These are phyloP conservation scores for Hirtodrosophila histrioides DNA, from an alignment of 2,888 invertebrate species.

Conservation along the genomic window DNA sequence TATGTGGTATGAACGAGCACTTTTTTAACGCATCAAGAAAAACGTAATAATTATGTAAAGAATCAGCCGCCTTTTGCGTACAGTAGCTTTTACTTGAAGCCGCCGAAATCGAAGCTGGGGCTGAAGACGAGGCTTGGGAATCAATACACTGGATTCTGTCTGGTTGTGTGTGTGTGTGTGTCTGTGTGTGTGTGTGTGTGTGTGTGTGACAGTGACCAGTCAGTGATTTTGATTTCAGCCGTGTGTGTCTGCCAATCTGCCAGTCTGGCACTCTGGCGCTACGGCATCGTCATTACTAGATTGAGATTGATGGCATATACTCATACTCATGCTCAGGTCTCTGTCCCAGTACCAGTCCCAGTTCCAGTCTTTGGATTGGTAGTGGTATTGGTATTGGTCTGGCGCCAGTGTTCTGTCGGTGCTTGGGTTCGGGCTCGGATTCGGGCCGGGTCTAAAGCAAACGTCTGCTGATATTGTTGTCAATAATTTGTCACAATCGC, in stretches of 20 bases:
- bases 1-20: conserved; percentile 66
- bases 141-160: conserved; percentile 40
- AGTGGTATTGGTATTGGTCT: conserved; percentile 20
- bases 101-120: conserved; percentile 35
- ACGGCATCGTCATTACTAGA: conserved; percentile 71
- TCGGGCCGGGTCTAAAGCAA: conserved; percentile 34
- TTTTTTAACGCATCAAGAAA: conserved; percentile 57
- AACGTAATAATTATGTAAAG: conserved; percentile 76
- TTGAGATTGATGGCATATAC: conserved; percentile 75
- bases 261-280: conserved; percentile 67
- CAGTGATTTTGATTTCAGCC: conserved; percentile 52
- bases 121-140: conserved; percentile 45
- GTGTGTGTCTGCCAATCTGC: conserved; percentile 38
- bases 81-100: conserved; percentile 62
- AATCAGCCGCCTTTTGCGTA: conserved; percentile 57
- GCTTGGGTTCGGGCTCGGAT: conserved; percentile 17
- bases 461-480: conserved; percentile 68
- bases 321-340: conserved; percentile 20
- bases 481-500: conserved; percentile 83
- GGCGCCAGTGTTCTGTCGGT: conserved; percentile 62
- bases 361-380: conserved; percentile 8
- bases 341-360: conserved; percentile 11
- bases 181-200: conserved; percentile 14
- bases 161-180: conserved; percentile 14
- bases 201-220: conserved; percentile 42